Conservation (phyloP, 2,113 vertebrate genomes). For the Onychostruthus taczanowskii region DNA sequence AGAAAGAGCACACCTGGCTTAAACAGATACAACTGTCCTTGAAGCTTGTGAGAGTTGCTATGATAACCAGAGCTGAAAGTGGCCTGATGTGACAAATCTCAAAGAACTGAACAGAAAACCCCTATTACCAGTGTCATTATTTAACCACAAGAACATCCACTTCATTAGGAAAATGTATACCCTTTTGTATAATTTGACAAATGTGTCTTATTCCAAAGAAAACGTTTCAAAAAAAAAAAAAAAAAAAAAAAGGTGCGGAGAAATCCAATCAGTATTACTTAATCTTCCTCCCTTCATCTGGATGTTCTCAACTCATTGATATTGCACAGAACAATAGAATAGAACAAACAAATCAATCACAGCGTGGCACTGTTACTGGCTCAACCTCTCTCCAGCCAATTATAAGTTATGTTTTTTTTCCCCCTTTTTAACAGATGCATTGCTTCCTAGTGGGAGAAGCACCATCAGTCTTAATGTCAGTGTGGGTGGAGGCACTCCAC, state of each 20-base stretch:
- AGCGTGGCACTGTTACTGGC: slow-evolving; percentile 32
- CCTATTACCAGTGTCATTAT: neutral
- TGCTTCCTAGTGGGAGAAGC: neutral
- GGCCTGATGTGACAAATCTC: neutral
- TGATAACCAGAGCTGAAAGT: neutral
- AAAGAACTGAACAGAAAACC: neutral
- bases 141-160: neutral
- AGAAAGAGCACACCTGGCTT: neutral
- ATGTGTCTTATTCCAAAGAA: slow-evolving; percentile 12
- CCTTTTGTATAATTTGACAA: neutral
- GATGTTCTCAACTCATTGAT: slow-evolving; percentile 60
- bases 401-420: neutral
- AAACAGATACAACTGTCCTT: neutral
- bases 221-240: neutral
- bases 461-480: neutral
- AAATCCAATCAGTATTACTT: slow-evolving; percentile 49
- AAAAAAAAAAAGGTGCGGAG: neutral
- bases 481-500: neutral
- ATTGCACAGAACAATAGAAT: slow-evolving; percentile 59
- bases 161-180: neutral
- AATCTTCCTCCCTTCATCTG: slow-evolving; percentile 51
- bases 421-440: neutral
- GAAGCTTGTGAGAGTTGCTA: neutral
- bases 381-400: slow-evolving; percentile 37
- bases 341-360: slow-evolving; percentile 62